phyloP scores from a whole-genome alignment of 2,797 vertebrate species.

The Malurus splendens region DNA sequence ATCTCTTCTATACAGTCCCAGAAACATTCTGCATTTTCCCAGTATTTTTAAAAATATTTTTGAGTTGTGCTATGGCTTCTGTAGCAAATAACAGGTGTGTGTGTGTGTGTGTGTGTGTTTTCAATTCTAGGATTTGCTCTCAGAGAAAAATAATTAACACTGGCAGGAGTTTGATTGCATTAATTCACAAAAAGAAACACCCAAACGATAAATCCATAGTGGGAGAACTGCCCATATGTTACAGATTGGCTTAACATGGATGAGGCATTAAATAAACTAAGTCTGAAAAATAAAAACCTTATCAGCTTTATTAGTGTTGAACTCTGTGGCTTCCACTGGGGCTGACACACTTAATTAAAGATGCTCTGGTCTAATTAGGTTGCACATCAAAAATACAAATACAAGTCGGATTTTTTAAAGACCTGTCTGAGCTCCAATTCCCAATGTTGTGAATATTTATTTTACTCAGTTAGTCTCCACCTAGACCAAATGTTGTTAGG shows the following conservation, averaged over 20 bases:
- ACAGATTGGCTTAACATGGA: conserved; percentile 78
- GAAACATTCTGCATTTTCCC: not conserved
- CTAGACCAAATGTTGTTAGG: not conserved
- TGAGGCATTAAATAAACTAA: conserved; percentile 77
- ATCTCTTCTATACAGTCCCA: not conserved
- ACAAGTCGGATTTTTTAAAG: conserved; percentile 63
- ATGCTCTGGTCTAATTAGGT: conserved; percentile 79
- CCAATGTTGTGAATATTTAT: conserved; percentile 57
- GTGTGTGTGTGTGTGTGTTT: not conserved
- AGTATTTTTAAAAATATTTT: not conserved
- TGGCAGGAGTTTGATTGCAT: conserved; percentile 74
- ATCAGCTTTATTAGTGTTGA: conserved; percentile 79
- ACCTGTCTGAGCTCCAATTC: conserved; percentile 59
- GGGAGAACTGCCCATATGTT: conserved; percentile 76
- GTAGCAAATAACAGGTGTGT: conserved; percentile 60
- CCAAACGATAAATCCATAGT: conserved; percentile 71
- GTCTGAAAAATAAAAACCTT: conserved; percentile 76
- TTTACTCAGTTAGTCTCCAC: conserved; percentile 15
- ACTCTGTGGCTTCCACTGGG: conserved; percentile 75
- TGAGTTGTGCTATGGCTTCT: not conserved
- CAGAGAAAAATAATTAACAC: conserved; percentile 74
- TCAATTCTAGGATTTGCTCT: conserved; percentile 70
- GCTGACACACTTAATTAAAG: conserved; percentile 80
- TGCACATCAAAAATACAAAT: conserved; percentile 75
- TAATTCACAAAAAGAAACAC: conserved; percentile 72